Conservation (phyloP, 2,113 vertebrate genomes). For the Macheiramphus alcinus region DNA sequence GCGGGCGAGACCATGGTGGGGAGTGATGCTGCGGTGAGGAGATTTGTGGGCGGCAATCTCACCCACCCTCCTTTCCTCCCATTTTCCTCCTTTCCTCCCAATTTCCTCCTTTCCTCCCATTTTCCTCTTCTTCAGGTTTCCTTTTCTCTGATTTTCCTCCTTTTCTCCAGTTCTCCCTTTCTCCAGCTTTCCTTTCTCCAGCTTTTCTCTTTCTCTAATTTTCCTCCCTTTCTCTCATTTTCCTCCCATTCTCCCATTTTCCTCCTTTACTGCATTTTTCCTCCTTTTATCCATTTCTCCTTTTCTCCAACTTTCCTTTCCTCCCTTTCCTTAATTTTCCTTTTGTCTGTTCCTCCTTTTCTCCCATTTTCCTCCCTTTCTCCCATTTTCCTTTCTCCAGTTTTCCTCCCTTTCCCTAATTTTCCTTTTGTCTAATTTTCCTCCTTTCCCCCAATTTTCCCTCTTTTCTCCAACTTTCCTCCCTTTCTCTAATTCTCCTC, state of each 20-base stretch:
- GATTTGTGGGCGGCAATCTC: not conserved
- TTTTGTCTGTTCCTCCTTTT: no score
- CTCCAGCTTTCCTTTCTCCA: not conserved
- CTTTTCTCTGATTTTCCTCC: no score
- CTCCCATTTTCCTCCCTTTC: not conserved
- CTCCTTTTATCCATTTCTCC: not conserved
- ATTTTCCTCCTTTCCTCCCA: not conserved
- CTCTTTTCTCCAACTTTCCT: no score
- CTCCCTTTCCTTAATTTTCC: not conserved
- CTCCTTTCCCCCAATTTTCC: no score
- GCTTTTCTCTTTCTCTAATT: no score
- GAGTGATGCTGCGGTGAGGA: rapidly evolving
- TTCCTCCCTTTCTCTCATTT: not conserved
- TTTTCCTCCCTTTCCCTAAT: not conserved
- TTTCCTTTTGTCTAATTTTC: no score
- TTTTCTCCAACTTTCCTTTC: not conserved
- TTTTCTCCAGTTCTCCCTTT: no score
- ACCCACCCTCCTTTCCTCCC: not conserved
- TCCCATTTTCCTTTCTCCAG: not conserved
- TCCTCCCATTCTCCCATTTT: no score
- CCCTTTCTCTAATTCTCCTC: not conserved
- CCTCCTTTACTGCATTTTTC: not conserved
- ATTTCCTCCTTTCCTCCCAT: not conserved
- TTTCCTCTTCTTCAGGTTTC: not conserved
- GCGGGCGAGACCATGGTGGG: rapidly evolving